phyloP scores from a whole-genome alignment of 2,113 vertebrate species.

The Podarcis muralis region DNA sequence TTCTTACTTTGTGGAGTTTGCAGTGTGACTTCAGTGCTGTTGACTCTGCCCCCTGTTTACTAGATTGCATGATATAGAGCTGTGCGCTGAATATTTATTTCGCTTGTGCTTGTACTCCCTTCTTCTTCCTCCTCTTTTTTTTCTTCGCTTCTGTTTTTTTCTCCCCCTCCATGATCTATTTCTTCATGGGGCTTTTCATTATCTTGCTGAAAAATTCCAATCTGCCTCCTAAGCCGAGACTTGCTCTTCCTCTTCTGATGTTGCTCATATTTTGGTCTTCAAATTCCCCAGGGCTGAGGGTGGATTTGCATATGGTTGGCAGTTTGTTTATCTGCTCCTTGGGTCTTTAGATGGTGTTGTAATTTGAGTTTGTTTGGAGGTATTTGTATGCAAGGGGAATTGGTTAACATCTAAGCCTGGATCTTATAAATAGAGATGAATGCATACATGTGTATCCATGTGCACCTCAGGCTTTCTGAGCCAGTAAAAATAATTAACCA shows the following conservation, averaged over 20 bases:
- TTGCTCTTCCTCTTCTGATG: slow-evolving; percentile 16
- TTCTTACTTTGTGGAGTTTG: background rate
- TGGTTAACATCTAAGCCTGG: slow-evolving; percentile 46
- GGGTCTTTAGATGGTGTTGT: slow-evolving; percentile 4
- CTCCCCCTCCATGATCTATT: background rate
- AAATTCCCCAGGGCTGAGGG: slow-evolving; percentile 1
- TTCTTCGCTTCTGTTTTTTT: background rate
- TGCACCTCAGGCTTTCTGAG: slow-evolving; percentile 55
- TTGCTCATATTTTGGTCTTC: slow-evolving; percentile 40
- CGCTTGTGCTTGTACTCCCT: background rate
- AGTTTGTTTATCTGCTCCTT: slow-evolving; percentile 47
- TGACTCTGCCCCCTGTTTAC: background rate
- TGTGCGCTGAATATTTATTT: slow-evolving; percentile 2
- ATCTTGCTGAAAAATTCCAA: slow-evolving; percentile 41
- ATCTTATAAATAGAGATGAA: slow-evolving; percentile 62
- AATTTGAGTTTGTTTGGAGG: slow-evolving; percentile 45
- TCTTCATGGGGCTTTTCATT: slow-evolving; percentile 22
- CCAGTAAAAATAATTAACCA: slow-evolving; percentile 62
- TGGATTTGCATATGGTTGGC: slow-evolving; percentile 43
- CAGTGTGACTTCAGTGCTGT: background rate
- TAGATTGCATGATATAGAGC: background rate
- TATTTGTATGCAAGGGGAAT: slow-evolving; percentile 47
- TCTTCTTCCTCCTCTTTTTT: background rate
- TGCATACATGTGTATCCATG: slow-evolving; percentile 43
- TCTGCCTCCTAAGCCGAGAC: slow-evolving; percentile 28